Base-by-base conservation (phyloP, 2,888 invertebrate genomes). In the Boloria selene region DNA sequence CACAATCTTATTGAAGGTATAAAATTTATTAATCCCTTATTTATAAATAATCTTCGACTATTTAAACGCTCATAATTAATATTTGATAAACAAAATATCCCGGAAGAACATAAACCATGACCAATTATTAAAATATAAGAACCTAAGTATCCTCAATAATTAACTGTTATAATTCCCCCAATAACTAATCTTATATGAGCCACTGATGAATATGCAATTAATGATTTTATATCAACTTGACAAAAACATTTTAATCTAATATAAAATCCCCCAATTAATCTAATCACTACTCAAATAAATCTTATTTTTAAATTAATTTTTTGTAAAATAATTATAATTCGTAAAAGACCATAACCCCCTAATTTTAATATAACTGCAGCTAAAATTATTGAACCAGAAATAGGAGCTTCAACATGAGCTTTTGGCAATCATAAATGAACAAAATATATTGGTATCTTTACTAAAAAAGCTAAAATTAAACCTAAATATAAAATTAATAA, bases 171-270 rank as follows among this genome's bases (percentile, higher is more conserved):
- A 81, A 95, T 80, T 0, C 93, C 93, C 0, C 90, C 76, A 83
- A 95, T 87, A 22, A 94, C 93, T 77, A 95, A 76, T 10, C 94
- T 92, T 86, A 96, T 95, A 92, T 96, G 95, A 73, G 93, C 93
- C 0, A 96, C 94, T 47, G 95, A 96, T 73, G 95, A 95, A 91
- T 95, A 95, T 82, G 95, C 95, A 93, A 96, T 94, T 89, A 95
- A 93, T 72, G 94, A 90, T 76, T 95, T 96, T 84, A 95, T 90
- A 93, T 96, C 96, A 62, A 92, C 87, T 81, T 95, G 94, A 72
- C 93, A 93, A 82, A 95, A 90, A 94, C 95, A 95, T 73, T 95
- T 88, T 77, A 95, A 87, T 38, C 94, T 94, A 73, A 95, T 89
- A 82, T 93, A 89, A 75, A 94, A 78, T 0, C 94, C 93, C 0